phyloP scores from a whole-genome alignment of 1,140 invertebrate genomes.

The Brachionus manjavacas region DNA sequence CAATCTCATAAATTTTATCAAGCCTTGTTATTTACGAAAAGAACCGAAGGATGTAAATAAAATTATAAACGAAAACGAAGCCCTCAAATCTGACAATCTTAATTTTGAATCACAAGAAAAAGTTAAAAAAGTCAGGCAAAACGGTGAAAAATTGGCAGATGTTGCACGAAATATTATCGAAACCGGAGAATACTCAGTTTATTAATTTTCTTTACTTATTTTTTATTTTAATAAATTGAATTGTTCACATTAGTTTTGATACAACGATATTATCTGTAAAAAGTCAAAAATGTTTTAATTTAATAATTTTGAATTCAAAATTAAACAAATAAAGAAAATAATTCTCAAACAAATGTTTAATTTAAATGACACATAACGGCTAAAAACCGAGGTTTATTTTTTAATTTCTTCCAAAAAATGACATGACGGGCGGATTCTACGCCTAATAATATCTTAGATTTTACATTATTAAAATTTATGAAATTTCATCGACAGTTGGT shows the following conservation, averaged over 20 bases:
- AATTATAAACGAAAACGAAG: slow-evolving; percentile 27
- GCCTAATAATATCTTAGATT: too few species aligned
- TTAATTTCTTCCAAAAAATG: too few species aligned
- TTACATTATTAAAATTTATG: too few species aligned
- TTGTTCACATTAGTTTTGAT: background rate
- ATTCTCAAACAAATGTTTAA: too few species aligned
- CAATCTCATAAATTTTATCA: slow-evolving; percentile 24
- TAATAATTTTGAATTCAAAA: too few species aligned
- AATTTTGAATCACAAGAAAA: background rate
- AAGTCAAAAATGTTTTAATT: background rate
- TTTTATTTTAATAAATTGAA: background rate
- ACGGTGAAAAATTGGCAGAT: background rate
- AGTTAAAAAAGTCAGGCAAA: background rate
- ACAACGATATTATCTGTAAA: background rate
- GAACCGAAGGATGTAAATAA: slow-evolving; percentile 23
- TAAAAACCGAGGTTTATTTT: too few species aligned
- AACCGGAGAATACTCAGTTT: background rate
- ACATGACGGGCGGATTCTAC: too few species aligned
- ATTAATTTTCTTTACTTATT: background rate
- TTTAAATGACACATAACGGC: too few species aligned
- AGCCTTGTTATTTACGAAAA: background rate
- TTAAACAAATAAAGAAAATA: too few species aligned
- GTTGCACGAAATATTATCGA: background rate
- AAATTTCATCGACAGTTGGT: too few species aligned
- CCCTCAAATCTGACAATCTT: background rate